phyloP scores from a whole-genome alignment of 2,113 vertebrate species.

The Embiotoca jacksoni region DNA sequence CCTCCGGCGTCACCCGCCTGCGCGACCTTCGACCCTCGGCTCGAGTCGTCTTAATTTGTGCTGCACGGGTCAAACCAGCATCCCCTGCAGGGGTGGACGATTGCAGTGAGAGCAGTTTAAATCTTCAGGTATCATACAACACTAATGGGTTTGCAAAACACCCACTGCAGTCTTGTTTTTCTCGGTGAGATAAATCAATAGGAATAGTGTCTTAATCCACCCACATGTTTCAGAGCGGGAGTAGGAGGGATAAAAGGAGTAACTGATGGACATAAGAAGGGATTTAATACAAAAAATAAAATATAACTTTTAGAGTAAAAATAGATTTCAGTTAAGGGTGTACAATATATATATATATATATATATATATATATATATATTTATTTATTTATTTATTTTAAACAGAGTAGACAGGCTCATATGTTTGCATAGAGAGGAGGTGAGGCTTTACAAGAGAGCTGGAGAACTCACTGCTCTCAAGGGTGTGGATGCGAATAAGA shows the following conservation, averaged over 20 bases:
- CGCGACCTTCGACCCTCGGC: background rate
- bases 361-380: too few species aligned
- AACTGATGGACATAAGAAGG: conserved; percentile 27
- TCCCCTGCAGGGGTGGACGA: conserved; percentile 5
- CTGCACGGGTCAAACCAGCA: conserved; percentile 22
- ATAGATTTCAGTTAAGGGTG: conserved; percentile 49
- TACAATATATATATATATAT: too few species aligned
- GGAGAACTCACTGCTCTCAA: conserved; percentile 12
- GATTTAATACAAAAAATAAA: conserved; percentile 47
- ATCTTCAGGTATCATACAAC: conserved; percentile 11
- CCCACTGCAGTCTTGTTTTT: conserved; percentile 19
- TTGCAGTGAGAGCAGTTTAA: conserved; percentile 1
- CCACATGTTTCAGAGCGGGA: conserved; percentile 38
- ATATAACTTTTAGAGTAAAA: conserved; percentile 49
- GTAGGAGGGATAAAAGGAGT: conserved; percentile 21
- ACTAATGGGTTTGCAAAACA: conserved; percentile 16
- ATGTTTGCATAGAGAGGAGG: conserved; percentile 36
- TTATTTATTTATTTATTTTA: conserved; percentile 18
- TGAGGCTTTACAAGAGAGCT: conserved; percentile 19
- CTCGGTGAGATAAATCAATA: conserved; percentile 43
- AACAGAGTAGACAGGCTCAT: conserved; percentile 51
- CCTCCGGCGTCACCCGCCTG: conserved; percentile 14
- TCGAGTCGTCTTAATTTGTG: conserved; percentile 21
- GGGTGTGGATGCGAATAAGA: conserved; percentile 24
- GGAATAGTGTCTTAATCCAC: conserved; percentile 35